Conservation (phyloP, 2,797 vertebrate species). For the Coregonus ussuriensis region DNA sequence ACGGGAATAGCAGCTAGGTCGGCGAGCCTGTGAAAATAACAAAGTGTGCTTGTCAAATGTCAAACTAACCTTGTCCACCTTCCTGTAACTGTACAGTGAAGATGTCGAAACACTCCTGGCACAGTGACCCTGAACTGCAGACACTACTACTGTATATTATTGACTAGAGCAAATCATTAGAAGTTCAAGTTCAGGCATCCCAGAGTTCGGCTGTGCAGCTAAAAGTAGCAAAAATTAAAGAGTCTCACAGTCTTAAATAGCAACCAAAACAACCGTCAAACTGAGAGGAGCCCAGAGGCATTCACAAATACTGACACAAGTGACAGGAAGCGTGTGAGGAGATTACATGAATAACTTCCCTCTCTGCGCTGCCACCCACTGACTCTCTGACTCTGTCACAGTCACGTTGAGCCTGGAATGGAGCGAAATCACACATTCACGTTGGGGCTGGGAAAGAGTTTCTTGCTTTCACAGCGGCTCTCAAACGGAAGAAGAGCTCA, state of each 20-base stretch:
- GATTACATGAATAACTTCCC: conserved; percentile 42
- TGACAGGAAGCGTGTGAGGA: conserved; percentile 22
- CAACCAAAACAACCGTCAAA: conserved; percentile 2
- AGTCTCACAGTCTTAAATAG: conserved; percentile 17
- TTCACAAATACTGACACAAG: conserved; percentile 31
- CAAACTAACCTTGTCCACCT: background rate
- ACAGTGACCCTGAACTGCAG: background rate
- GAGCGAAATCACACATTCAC: conserved; percentile 4
- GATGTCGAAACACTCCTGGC: background rate
- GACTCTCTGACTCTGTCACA: conserved; percentile 10
- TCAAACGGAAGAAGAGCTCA: background rate
- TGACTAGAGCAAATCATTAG: background rate
- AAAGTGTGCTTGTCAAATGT: background rate
- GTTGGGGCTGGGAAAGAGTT: background rate
- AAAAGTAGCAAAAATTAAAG: background rate
- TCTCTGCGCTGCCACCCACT: conserved; percentile 19
- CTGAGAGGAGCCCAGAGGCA: conserved; percentile 6
- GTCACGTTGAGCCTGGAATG: background rate
- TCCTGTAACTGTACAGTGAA: background rate
- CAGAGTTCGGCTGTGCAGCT: background rate
- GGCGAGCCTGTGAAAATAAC: background rate
- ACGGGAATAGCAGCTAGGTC: background rate
- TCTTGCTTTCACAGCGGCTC: background rate
- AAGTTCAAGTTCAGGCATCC: conserved; percentile 19
- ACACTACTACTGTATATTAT: background rate